Evolutionary conservation across 2,113 vertebrate species (phyloP).

Genomic region (Leuciscus idus): DNA sequence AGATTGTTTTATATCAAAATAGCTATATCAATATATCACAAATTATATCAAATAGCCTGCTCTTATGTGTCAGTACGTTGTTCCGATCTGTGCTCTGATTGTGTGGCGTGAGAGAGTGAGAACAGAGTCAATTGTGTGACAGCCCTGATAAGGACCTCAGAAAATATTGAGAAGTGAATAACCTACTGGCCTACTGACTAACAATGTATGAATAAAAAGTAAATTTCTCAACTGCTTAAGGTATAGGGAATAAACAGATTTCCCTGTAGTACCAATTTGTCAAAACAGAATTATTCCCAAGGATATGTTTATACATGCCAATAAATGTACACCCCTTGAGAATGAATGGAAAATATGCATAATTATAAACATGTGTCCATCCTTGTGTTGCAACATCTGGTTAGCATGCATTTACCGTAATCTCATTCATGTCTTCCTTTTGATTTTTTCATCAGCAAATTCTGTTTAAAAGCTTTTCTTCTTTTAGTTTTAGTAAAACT

Average conservation of each 20-base stretch:
- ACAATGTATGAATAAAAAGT: background rate
- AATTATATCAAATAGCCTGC: too few relatives aligned
- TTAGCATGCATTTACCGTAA: background rate
- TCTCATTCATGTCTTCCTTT: background rate
- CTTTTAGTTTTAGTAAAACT: background rate
- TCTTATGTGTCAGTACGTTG: too few relatives aligned
- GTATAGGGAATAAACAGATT: background rate
- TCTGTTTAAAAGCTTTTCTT: background rate
- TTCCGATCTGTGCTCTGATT: too few relatives aligned
- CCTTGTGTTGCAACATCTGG: background rate
- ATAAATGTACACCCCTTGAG: background rate
- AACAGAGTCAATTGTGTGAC: too few relatives aligned
- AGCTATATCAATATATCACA: too few relatives aligned
- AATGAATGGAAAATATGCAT: background rate
- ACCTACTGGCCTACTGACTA: background rate
- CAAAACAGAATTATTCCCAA: background rate
- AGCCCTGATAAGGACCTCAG: background rate
- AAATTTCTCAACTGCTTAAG: background rate
- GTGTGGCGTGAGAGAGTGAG: too few relatives aligned
- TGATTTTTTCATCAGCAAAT: background rate
- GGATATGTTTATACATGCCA: background rate
- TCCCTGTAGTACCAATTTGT: background rate
- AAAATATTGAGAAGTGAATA: background rate
- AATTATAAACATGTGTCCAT: conserved; percentile 8
- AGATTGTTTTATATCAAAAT: too few relatives aligned